Base-by-base conservation (phyloP, 1,140 invertebrate genomes). In the Lepidurus couesii region DNA sequence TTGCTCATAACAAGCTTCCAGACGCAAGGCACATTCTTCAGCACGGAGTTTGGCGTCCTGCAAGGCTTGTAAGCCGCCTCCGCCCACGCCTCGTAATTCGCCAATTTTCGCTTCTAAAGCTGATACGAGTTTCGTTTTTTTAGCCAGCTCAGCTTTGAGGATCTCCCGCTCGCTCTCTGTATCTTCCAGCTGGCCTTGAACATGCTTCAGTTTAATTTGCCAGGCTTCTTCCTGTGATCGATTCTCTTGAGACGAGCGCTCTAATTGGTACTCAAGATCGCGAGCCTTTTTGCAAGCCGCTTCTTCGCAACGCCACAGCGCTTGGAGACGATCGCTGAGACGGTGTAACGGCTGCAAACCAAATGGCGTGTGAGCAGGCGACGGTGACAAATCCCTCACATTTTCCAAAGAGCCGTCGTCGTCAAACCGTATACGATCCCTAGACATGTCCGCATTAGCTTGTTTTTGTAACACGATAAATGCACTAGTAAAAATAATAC, bases 91-190 rank as follows among this genome's bases (percentile, higher is more conserved):
- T 65, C 53, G 53, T 21, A 65, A 65, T 65, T 65, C 53, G 6
- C 53, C 53, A 65, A 65, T 65, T 65, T 65, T 65, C 8, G 53
- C 53, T 21, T 65, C 53, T 65, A 65, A 65, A 65, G 53, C 53
- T 65, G 53, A 65, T 7, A 65, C 53, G 21, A 65, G 53, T 65
- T 65, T 65, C 53, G 8, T 21, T 16, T 65, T 65, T 13, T 65
- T 65, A 13, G 53, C 16, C 21, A 65, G 21, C 8, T 65, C 53
- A n/a, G 53, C 21, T 65, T 16, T 65, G 9, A 65, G 13, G 13
- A 65, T 65, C 21, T 65, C 53, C 6, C 53, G n/a, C 53, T 65
- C 53, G 16, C 16, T 21, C 13, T 65, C 53, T 7, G 21, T 21
- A 4, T 65, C 53, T 65, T 65, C 53, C 53, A 65, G 1, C 21